phyloP scores from a whole-genome alignment of 1,140 invertebrate genomes.

The Druon quercuslanigerum region DNA sequence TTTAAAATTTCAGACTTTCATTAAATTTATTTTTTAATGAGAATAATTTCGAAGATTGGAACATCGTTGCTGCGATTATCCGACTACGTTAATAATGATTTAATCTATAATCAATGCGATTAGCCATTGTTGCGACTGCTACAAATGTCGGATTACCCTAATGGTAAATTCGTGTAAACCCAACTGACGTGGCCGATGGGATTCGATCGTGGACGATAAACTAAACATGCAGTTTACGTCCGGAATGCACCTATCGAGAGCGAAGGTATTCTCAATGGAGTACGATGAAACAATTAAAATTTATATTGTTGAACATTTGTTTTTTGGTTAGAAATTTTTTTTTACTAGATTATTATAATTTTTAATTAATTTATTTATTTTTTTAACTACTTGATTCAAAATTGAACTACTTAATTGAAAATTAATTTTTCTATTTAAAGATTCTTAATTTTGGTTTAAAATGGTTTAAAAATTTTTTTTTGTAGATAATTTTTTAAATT shows the following conservation, averaged over 20 bases:
- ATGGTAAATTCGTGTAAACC: conserved; percentile 29
- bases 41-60: no score
- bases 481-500: no score
- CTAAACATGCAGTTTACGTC: conserved; percentile 5
- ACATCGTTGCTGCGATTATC: background rate
- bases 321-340: no score
- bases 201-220: conserved; percentile 17
- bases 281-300: background rate
- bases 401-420: no score
- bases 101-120: conserved; percentile 17
- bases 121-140: conserved; percentile 14
- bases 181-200: conserved; percentile 11
- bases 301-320: background rate
- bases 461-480: no score
- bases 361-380: no score
- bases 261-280: background rate
- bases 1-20: no score
- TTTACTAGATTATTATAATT: no score
- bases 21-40: no score
- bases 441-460: no score
- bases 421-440: no score
- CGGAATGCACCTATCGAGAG: background rate
- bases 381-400: no score
- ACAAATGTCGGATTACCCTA: conserved; percentile 13
- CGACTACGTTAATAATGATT: conserved; percentile 3